A percentile compares a stretch with the other conserved stretches of the same genome.
Evolutionary conservation across 2,797 vertebrate genomes (phyloP).

Genomic region (Capromys pilorides): DNA sequence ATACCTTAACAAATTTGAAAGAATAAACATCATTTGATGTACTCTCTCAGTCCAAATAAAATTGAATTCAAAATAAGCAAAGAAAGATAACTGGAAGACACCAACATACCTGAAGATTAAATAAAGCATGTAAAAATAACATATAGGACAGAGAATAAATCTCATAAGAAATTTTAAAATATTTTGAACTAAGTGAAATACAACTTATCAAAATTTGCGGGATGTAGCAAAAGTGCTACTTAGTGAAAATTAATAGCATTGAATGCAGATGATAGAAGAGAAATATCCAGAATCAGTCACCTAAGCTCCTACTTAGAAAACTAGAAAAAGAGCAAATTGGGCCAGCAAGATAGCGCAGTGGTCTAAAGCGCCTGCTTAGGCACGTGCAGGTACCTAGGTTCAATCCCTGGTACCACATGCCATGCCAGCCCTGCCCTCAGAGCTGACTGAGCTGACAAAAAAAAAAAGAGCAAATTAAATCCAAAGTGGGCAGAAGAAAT

Average conservation of each 20-base stretch:
- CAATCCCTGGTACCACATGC: no score
- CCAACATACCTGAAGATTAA: not conserved
- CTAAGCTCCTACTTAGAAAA: not conserved
- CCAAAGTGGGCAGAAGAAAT: not conserved
- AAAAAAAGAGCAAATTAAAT: not conserved
- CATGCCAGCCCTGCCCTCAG: no score
- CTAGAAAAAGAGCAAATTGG: not conserved
- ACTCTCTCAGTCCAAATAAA: not conserved
- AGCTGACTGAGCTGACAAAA: no score
- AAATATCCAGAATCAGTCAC: not conserved
- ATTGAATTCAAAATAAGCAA: not conserved
- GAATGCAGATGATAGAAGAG: not conserved
- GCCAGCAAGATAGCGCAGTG: no score
- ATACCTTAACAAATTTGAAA: not conserved
- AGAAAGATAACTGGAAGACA: not conserved
- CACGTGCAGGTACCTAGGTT: no score
- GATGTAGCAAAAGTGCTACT: not conserved
- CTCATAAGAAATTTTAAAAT: not conserved
- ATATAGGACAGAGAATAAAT: not conserved
- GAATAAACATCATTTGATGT: not conserved
- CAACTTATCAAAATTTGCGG: not conserved
- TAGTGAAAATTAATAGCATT: not conserved
- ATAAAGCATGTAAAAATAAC: not conserved
- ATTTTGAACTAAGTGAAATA: constrained; percentile 4
- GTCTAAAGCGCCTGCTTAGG: no score